Conservation (phyloP, 2,888 invertebrate genomes). For the Lycophotia porphyrea region DNA sequence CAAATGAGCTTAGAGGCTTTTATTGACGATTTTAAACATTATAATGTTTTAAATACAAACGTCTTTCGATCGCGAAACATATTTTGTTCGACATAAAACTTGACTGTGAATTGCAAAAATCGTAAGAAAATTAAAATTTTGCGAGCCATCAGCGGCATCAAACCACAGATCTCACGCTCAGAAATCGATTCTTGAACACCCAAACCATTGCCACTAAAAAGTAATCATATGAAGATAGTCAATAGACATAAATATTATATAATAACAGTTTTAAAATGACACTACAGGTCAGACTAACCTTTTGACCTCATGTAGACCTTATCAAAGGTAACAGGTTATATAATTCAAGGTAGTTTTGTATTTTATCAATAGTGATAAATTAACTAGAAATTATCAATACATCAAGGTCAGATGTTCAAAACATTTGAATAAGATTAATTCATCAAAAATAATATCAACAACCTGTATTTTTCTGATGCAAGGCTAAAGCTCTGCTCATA, state of each 20-base stretch:
- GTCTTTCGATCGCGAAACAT: too few relatives aligned
- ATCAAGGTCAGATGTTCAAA: conserved; percentile 24
- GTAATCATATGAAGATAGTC: not conserved
- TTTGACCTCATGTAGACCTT: conserved; percentile 13
- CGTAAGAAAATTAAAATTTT: too few relatives aligned
- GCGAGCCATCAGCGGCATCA: too few relatives aligned
- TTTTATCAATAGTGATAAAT: conserved; percentile 40
- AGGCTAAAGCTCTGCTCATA: not conserved
- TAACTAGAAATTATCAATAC: not conserved
- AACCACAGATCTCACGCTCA: not conserved
- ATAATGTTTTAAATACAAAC: too few relatives aligned
- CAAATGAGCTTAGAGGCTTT: too few relatives aligned
- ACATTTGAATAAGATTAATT: not conserved
- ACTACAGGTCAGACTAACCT: conserved; percentile 28
- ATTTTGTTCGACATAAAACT: too few relatives aligned
- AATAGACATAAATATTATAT: not conserved
- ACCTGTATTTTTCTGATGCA: not conserved
- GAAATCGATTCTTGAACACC: not conserved
- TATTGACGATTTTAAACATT: too few relatives aligned
- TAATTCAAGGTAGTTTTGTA: conserved; percentile 29
- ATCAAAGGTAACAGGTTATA: conserved; percentile 29
- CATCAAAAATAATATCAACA: not conserved
- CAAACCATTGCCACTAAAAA: not conserved
- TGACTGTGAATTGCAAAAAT: too few relatives aligned
- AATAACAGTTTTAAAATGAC: conserved; percentile 8